phyloP scores from a whole-genome alignment of 2,113 vertebrate genomes.

The Mesembrinibis cayennensis region DNA sequence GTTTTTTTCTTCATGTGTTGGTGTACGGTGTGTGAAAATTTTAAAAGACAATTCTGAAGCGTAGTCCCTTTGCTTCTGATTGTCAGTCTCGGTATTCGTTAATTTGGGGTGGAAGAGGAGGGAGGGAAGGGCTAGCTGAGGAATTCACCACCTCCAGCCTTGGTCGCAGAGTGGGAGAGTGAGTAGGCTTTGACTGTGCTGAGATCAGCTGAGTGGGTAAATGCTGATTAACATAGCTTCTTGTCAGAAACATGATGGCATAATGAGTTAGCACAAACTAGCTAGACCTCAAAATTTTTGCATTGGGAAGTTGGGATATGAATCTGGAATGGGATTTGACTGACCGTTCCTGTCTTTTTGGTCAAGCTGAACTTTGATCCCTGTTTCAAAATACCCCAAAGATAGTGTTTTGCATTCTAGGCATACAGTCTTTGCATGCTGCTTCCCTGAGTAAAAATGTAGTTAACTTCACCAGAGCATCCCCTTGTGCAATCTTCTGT shows the following conservation, averaged over 20 bases:
- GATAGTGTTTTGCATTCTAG: background rate
- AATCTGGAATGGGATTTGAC: background rate
- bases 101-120: background rate
- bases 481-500: background rate
- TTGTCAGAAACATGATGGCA: background rate
- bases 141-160: fast-evolving
- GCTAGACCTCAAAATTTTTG: background rate
- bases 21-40: background rate
- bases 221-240: background rate
- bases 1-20: background rate
- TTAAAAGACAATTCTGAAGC: background rate
- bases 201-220: background rate
- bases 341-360: background rate
- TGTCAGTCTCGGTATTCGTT: background rate
- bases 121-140: background rate
- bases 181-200: background rate
- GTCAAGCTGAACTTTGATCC: background rate
- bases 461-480: background rate
- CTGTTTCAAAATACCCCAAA: background rate
- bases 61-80: background rate
- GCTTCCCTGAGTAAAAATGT: background rate
- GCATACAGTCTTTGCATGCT: background rate
- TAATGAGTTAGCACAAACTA: background rate
- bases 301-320: background rate
- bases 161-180: no score